Base-by-base conservation (phyloP, 2,888 invertebrate species). In the Slavum lentiscoides region DNA sequence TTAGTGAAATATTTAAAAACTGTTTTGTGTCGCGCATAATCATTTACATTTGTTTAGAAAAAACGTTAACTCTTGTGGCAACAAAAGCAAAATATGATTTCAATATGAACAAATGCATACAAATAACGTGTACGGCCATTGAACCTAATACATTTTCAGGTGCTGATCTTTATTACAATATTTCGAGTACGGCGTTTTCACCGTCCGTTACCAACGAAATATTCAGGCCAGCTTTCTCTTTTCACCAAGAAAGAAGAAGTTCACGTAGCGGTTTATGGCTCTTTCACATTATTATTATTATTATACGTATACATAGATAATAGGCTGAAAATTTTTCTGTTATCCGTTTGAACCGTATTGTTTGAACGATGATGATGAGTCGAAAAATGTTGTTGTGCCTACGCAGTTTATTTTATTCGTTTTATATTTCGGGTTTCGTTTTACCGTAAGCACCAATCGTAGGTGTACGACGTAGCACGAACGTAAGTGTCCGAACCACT, bases 171-270 rank as follows among this genome's bases (percentile, higher is more conserved):
- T 15, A 49, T 49, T 49, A 49, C 49, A 49, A 49, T 49, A 43
- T 30, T 23, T 43, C 2, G 21, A 59, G 7, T 61, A 23, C n/a
- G 43, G 17, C 7, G 17, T 58, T 72, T 43, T 43, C 43, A 73
- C 39, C 39, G 58, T 58, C 58, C n/a, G 37, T 37, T 58, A 37
- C 37, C n/a, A 55, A 69, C n/a, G 21, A 72, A 9, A 37, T 66
- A 67, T 75, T 67, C 55, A 67, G 75, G 75, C 67, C 75, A 75
- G 75, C 75, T 75, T 58, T 75, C 75, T 75, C 66, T 75, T 66
- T 75, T 66, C 39, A 58, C 21, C 6, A 75, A n/a, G 39, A 75
- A 66, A 58, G 39, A 75, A 67, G 39, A 75, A 75, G 21, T 61
- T 43, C 19, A 19, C 39, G 43, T 59, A 72, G 58, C 58, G 70